phyloP scores from a whole-genome alignment of 2,888 invertebrate species.

The Drosophila prolongata region DNA sequence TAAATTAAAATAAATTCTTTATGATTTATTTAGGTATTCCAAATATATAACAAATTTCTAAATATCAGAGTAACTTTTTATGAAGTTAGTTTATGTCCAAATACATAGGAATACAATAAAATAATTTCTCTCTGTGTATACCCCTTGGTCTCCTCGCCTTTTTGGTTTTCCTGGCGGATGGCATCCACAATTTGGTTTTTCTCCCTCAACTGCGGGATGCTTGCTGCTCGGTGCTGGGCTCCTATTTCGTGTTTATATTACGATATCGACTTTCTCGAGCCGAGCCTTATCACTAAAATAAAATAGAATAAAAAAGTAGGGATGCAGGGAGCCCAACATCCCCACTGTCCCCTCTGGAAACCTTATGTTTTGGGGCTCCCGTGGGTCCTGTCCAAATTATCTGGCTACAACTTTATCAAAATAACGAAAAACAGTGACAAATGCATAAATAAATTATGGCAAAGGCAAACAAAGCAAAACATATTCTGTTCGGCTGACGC shows the following conservation, averaged over 20 bases:
- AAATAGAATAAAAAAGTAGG: neutral
- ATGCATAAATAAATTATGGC: constrained; percentile 76
- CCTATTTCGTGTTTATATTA: constrained; percentile 78
- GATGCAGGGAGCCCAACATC: neutral
- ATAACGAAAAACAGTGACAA: constrained; percentile 55
- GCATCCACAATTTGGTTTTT: constrained; percentile 45
- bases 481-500: constrained; percentile 28
- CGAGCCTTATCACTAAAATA: constrained; percentile 61
- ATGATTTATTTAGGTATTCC: too few species aligned
- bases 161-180: constrained; percentile 33
- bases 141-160: constrained; percentile 15
- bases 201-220: constrained; percentile 27
- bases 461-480: constrained; percentile 38
- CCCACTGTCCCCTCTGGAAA: neutral
- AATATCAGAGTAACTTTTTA: too few species aligned
- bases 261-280: constrained; percentile 75
- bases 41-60: too few species aligned
- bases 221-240: constrained; percentile 66
- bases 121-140: constrained; percentile 1
- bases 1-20: too few species aligned
- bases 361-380: constrained; percentile 21
- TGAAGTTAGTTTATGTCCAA: too few species aligned
- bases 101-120: too few species aligned
- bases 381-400: constrained; percentile 68
- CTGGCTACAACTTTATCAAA: constrained; percentile 76